These are phyloP conservation scores for Capreolus pygargus DNA, from an alignment of 2,113 vertebrate species.

Conservation along the genomic window DNA sequence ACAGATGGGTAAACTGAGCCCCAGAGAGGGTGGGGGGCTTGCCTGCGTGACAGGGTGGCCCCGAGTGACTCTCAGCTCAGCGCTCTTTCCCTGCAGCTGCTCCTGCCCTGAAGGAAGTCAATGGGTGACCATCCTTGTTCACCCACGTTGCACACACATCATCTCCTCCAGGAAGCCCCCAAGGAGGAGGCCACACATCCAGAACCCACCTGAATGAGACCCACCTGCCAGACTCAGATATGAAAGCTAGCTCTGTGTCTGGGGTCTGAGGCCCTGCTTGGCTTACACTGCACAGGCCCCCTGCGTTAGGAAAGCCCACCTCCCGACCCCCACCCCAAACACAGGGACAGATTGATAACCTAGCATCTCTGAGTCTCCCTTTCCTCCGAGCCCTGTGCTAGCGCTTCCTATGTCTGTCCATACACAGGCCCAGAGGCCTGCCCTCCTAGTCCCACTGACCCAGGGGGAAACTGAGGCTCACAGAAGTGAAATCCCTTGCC, in stretches of 20 bases:
- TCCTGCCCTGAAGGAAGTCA: neutral
- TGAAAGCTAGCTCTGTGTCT: neutral
- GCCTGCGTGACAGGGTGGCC: neutral
- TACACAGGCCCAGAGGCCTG: accelerated
- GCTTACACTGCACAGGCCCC: neutral
- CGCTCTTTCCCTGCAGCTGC: neutral
- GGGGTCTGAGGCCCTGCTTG: too few relatives aligned
- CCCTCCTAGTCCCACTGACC: neutral
- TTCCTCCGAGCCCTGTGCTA: neutral
- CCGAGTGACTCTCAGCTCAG: neutral
- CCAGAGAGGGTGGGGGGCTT: neutral
- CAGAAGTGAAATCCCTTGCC: neutral
- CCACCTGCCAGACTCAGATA: neutral
- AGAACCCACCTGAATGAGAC: neutral
- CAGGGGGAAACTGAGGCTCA: neutral
- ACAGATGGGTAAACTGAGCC: neutral
- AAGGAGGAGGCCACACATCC: neutral
- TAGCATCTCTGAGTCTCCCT: neutral
- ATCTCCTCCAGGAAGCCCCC: neutral
- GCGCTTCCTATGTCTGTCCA: accelerated
- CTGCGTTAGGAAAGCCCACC: neutral
- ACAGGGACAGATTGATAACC: neutral
- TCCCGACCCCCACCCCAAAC: neutral
- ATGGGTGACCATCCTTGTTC: neutral
- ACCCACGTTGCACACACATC: neutral